Evolutionary conservation across 2,888 invertebrate species (phyloP), one percentile per base, ranked within the genome.

Genomic region (Dorcus hopei): DNA sequence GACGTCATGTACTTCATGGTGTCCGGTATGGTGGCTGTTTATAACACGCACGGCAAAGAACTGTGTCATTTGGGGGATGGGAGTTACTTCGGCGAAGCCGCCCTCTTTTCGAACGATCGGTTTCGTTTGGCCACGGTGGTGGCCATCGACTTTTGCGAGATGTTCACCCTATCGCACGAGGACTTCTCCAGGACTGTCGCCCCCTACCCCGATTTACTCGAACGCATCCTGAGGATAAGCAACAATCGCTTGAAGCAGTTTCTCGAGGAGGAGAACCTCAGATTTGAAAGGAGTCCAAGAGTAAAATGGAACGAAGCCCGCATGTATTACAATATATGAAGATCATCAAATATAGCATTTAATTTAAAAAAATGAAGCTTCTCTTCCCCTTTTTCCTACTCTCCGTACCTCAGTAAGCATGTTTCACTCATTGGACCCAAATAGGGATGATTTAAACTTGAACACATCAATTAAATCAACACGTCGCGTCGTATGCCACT

Each of bases 51-150:
- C 2, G 79, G 77, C 42, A 77, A 73, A 70, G 80, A 81, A 68
- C 78, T 81, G 3, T 80, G 80, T 55, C 80, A 81, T 65, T 69
- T 82, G 60, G 75, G 79, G 42, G 79, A 81, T 60, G 81, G 80
- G 5, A 72, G 75, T 4, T 74, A 79, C 63, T 81, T 82, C 61
- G 82, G 81, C 0, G 81, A 82, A 65, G 71, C 80, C 40, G 74
- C 79, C 0, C 61, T 81, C 38, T 68, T 82, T 8, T 73, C 78
- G 65, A 72, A 77, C 2, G 75, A 75, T 43, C 77, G 78, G 61
- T 70, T 69, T 9, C 69, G 78, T 9, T 68, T 73, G 1, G 79
- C 77, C 0, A 78, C 69, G 8, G 76, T 81, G 2, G 62, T 78
- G 1, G 81, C 82, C 0, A 70, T 79, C 8, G 80, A 81, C 61